Evolutionary conservation across 2,888 invertebrate species (phyloP).

Genomic region (Phorcus lineatus): DNA sequence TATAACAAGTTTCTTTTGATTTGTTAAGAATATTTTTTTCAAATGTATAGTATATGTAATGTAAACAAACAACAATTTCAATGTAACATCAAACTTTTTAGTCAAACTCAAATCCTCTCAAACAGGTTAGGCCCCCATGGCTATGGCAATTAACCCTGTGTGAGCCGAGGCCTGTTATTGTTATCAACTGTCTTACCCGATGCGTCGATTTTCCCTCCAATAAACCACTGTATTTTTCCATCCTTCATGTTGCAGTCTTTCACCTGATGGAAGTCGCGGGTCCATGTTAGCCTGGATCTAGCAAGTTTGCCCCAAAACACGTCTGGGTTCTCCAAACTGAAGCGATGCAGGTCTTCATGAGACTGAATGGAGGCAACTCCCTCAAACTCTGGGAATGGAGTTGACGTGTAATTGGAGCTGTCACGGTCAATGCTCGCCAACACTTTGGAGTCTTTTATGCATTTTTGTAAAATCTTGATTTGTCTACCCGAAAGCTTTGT

Average conservation of each 20-base stretch:
- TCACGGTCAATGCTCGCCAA: not conserved
- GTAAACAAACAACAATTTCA: no score
- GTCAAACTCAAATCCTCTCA: no score
- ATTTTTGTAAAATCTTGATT: not conserved
- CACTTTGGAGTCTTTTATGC: not conserved
- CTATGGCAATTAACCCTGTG: no score
- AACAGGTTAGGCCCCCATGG: no score
- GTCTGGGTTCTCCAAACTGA: conserved; percentile 71
- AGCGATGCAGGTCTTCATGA: conserved; percentile 70
- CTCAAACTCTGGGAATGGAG: conserved; percentile 69
- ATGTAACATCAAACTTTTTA: no score
- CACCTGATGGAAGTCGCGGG: conserved; percentile 68
- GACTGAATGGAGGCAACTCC: conserved; percentile 50
- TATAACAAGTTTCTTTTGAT: no score
- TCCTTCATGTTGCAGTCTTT: conserved; percentile 69
- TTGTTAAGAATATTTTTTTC: no score
- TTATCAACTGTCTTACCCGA: conserved; percentile 63
- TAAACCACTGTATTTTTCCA: conserved; percentile 74
- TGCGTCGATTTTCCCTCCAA: conserved; percentile 75
- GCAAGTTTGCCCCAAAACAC: conserved; percentile 75
- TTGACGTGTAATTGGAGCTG: conserved; percentile 44
- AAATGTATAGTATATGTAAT: no score
- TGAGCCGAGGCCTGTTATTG: no score
- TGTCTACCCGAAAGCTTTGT: not conserved
- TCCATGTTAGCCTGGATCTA: conserved; percentile 71